phyloP scores from a whole-genome alignment of 1,140 invertebrate genomes.

The Musca domestica region DNA sequence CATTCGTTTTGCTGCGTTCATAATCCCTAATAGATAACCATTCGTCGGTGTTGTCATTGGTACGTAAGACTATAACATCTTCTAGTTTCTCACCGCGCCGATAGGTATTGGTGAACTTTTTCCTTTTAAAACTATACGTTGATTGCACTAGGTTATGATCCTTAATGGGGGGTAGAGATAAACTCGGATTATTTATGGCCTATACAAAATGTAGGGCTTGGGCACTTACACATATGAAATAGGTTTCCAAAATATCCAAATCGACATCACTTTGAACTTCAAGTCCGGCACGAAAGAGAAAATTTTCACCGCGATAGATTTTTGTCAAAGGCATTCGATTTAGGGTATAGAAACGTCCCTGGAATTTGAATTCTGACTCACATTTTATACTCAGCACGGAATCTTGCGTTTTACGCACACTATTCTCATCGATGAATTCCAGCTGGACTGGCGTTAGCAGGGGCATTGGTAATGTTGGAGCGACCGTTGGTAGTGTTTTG shows the following conservation, averaged over 20 bases:
- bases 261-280: slow-evolving; percentile 42
- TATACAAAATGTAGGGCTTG: too few relatives aligned
- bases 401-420: slow-evolving; percentile 47
- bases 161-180: slow-evolving; percentile 24
- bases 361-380: slow-evolving; percentile 43
- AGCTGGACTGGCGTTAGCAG: slow-evolving; percentile 38
- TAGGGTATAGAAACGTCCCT: slow-evolving; percentile 45
- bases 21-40: slow-evolving; percentile 43
- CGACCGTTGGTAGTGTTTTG: slow-evolving; percentile 5
- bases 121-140: slow-evolving; percentile 52
- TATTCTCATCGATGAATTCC: slow-evolving; percentile 47
- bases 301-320: slow-evolving; percentile 49
- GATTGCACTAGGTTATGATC: slow-evolving; percentile 54
- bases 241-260: slow-evolving; percentile 50
- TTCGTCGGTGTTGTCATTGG: slow-evolving; percentile 40
- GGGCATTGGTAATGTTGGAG: slow-evolving; percentile 26
- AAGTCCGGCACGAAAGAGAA: slow-evolving; percentile 45
- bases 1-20: slow-evolving; percentile 37
- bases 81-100: slow-evolving; percentile 43
- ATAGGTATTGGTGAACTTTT: slow-evolving; percentile 48
- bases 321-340: slow-evolving; percentile 41
- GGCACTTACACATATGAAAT: slow-evolving; percentile 53
- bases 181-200: neutral
- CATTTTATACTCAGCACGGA: slow-evolving; percentile 41
- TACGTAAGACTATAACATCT: slow-evolving; percentile 48